Percentiles rank a stretch among this genome's conserved stretches.
These are phyloP conservation scores for Aphis craccivora DNA, from an alignment of 1,140 invertebrate genomes.

Conservation along the genomic window DNA sequence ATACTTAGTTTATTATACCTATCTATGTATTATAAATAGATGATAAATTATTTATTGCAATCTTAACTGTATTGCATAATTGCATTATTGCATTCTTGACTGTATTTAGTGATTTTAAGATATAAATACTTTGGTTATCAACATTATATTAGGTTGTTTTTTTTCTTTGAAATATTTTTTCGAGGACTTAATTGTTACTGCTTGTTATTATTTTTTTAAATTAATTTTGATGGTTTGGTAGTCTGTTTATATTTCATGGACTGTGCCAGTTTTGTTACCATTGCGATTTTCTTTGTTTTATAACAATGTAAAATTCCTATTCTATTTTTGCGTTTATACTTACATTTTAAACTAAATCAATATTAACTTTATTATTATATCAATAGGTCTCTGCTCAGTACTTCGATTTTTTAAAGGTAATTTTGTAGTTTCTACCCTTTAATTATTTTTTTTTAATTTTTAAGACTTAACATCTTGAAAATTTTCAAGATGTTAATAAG, in stretches of 20 bases:
- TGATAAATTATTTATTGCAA: conserved; percentile 19
- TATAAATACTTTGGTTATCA: background rate
- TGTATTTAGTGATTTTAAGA: conserved; percentile 29
- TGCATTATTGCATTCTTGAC: no score
- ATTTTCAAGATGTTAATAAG: no score
- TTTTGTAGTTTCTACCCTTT: background rate
- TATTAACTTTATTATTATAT: background rate
- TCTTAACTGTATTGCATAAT: no score
- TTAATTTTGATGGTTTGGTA: background rate
- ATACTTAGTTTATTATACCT: conserved; percentile 29
- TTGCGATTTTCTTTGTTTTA: background rate
- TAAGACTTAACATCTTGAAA: no score
- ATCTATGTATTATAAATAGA: conserved; percentile 30
- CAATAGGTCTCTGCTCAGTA: background rate
- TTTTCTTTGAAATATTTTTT: background rate
- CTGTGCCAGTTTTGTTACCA: background rate
- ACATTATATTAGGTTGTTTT: background rate
- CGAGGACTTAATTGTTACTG: background rate
- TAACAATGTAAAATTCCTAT: background rate
- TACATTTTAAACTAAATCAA: background rate
- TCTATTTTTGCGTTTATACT: background rate
- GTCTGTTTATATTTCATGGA: background rate
- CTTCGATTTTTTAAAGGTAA: background rate
- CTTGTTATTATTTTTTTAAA: background rate
- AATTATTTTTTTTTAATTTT: background rate